These are phyloP conservation scores for Alaudala cheleensis DNA, from an alignment of 2,113 vertebrate genomes.

Conservation along the genomic window DNA sequence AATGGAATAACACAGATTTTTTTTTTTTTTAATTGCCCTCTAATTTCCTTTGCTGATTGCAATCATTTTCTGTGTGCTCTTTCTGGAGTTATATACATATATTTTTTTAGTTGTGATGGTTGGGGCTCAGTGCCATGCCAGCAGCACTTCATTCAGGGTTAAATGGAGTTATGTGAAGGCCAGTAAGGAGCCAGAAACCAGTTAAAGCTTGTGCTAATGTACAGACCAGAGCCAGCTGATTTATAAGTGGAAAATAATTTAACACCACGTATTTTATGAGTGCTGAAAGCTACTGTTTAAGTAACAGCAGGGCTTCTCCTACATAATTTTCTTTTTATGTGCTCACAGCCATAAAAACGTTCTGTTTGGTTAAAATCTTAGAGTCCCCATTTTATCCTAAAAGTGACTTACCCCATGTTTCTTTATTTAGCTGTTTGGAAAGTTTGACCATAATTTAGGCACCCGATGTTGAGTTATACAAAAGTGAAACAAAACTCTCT, in stretches of 20 bases:
- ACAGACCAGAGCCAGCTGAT: background rate
- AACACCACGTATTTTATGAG: background rate
- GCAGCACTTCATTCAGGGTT: background rate
- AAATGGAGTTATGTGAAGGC: background rate
- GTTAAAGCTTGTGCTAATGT: background rate
- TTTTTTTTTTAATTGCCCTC: background rate
- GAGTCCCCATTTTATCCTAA: background rate
- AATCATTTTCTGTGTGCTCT: background rate
- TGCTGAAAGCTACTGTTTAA: constrained; percentile 42
- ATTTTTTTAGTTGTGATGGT: background rate
- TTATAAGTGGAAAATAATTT: constrained; percentile 34
- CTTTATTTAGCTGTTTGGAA: constrained; percentile 44
- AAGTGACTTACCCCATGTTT: background rate
- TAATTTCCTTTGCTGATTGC: background rate
- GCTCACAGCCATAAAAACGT: constrained; percentile 5
- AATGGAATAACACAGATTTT: background rate
- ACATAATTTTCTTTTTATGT: background rate
- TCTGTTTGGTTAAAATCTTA: constrained; percentile 41
- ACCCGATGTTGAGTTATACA: constrained; percentile 14
- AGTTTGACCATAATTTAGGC: constrained; percentile 30
- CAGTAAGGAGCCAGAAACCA: background rate
- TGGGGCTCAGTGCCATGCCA: background rate
- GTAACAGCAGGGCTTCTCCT: constrained; percentile 1
- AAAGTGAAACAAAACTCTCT: constrained; percentile 39
- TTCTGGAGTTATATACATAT: background rate